A percentile compares a stretch with the other conserved stretches of the same genome.
phyloP scores from a whole-genome alignment of 2,888 invertebrate species.

The Drepana falcataria region DNA sequence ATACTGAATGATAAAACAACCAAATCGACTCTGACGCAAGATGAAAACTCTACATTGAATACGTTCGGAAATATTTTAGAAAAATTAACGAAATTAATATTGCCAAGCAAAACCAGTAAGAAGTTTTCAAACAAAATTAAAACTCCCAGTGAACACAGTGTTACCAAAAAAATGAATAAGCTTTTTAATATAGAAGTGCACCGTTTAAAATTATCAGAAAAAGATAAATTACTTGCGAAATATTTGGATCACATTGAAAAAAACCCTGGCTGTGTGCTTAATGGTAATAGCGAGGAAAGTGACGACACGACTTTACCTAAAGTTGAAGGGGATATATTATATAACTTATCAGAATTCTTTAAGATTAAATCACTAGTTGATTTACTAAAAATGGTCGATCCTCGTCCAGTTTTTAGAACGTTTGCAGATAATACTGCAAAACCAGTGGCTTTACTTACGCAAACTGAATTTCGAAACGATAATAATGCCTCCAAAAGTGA shows the following conservation, averaged over 20 bases:
- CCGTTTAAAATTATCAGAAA: constrained; percentile 39
- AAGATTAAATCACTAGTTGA: constrained; percentile 61
- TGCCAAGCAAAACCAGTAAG: constrained; percentile 42
- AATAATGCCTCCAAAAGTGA: constrained; percentile 1
- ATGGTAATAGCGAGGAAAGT: constrained; percentile 18
- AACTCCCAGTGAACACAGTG: constrained; percentile 21
- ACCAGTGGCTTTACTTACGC: constrained; percentile 7
- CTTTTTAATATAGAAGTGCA: constrained; percentile 36
- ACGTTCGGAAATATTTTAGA: constrained; percentile 51
- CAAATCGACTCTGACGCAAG: constrained; percentile 18
- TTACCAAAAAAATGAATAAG: constrained; percentile 35
- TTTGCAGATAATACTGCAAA: constrained; percentile 4
- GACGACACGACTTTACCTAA: constrained; percentile 18
- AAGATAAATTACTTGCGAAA: constrained; percentile 59
- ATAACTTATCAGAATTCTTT: constrained; percentile 60
- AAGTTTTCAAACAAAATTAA: constrained; percentile 34
- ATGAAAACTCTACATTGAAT: constrained; percentile 37
- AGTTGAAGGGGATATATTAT: constrained; percentile 50
- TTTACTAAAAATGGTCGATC: constrained; percentile 41
- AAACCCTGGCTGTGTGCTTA: constrained; percentile 45
- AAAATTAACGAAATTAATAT: constrained; percentile 53
- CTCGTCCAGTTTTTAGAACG: constrained; percentile 7
- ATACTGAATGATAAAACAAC: background rate
- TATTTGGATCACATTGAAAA: constrained; percentile 51
- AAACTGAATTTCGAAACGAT: background rate